phyloP scores from a whole-genome alignment of 2,113 vertebrate genomes.

The Promerops cafer region DNA sequence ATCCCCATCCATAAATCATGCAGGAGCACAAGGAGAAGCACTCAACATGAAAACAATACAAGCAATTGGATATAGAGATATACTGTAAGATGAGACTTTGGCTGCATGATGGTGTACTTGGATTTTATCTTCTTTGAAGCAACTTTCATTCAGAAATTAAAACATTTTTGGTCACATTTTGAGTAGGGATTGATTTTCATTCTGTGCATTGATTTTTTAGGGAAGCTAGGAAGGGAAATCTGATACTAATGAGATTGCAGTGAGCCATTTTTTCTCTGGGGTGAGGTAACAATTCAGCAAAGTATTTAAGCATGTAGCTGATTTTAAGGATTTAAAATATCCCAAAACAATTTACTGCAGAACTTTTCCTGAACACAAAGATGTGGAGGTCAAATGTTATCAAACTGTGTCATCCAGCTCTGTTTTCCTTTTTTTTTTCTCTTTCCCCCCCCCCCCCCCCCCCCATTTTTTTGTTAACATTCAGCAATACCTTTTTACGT shows the following conservation, averaged over 20 bases:
- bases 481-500: background rate
- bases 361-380: background rate
- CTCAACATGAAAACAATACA: background rate
- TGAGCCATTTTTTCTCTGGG: background rate
- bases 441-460: rapidly evolving
- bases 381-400: background rate
- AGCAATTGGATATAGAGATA: background rate
- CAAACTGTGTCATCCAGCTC: background rate
- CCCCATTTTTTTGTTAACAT: background rate
- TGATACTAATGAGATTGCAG: background rate
- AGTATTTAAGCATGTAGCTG: background rate
- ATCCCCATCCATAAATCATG: background rate
- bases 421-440: background rate
- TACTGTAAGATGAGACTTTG: background rate
- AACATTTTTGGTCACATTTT: background rate
- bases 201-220: background rate
- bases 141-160: background rate
- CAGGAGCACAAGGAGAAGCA: background rate
- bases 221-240: background rate
- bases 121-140: background rate
- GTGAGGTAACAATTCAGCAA: background rate
- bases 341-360: background rate
- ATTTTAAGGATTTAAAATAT: slow-evolving; percentile 1
- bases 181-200: background rate
- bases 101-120: background rate